Base-by-base conservation (phyloP, 2,797 vertebrate species). In the Australoheros facetus region DNA sequence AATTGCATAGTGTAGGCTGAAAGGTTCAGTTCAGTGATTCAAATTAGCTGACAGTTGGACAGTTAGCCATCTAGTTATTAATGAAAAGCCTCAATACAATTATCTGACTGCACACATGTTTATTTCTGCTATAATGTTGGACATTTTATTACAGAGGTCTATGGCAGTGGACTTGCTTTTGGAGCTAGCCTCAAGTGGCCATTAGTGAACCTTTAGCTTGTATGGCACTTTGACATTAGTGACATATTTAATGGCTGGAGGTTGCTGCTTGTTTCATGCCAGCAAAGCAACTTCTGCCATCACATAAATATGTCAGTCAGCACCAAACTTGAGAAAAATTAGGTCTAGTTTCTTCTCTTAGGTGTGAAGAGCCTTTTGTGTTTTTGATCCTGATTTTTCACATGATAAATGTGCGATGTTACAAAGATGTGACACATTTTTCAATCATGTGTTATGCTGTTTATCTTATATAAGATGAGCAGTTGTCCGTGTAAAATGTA, bases 401-500 rank as follows among this genome's bases (percentile, higher is more conserved):
- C 28, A 30, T 69, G 26, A 51, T 4, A 51, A 51, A n/a, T 69
- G 26, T 30, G 26, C 30, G 26, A 69, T 32, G 30, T 66, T 66
- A 69, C 51, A 30, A 32, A 51, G 42, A 69, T 32, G n/a, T 30
- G 64, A 51, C 42, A 28, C 1, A 0, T 19, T 69, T 69, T 69
- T 32, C 26, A 51, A 14, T 51, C 64, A 32, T 69, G 45, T 69
- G 64, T 69, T 69, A n/a, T 69, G 45, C 0, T 69, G 26, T 69
- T 75, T 26, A 62, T 75, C 30, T 39, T 19, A 51, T 23, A 45
- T 66, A 16, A 60, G 30, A 26, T 48, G 14, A 77, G 56, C 55
- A 51, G 56, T 69, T 76, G 59, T 73, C 53, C 19, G 7, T 74
- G 28, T 75, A 62, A 85, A 85, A 85, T 79, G 28, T 51, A 14